phyloP scores from a whole-genome alignment of 2,113 vertebrate genomes.

The Carettochelys insculpta region DNA sequence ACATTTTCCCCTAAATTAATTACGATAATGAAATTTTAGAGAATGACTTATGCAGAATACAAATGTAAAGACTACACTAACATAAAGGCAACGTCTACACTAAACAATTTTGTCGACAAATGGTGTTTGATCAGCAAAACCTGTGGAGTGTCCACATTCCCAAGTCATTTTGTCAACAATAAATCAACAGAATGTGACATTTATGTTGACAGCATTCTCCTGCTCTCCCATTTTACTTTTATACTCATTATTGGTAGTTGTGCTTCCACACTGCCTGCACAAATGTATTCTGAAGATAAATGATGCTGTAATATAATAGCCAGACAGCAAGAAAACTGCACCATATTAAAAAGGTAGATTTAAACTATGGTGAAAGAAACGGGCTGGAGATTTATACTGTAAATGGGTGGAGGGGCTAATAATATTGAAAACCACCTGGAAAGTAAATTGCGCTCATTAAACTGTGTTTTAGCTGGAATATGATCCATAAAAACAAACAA shows the following conservation, averaged over 20 bases:
- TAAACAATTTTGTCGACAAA: too few relatives aligned
- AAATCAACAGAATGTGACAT: too few relatives aligned
- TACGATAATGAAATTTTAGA: not conserved
- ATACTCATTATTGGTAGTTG: not conserved
- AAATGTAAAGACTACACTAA: too few relatives aligned
- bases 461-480: not conserved
- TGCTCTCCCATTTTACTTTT: not conserved
- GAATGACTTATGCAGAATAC: not conserved
- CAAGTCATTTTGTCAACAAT: too few relatives aligned
- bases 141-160: too few relatives aligned
- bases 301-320: not conserved
- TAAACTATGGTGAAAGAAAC: not conserved
- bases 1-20: accelerated
- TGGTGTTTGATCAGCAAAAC: too few relatives aligned
- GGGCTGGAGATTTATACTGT: not conserved
- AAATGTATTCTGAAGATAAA: not conserved
- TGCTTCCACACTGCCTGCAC: not conserved
- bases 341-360: not conserved
- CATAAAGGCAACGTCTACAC: too few relatives aligned
- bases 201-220: not conserved
- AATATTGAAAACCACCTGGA: not conserved
- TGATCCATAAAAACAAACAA: not conserved
- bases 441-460: not conserved
- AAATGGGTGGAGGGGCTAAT: not conserved
- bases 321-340: not conserved